Conservation (phyloP, 2,888 invertebrate species). For the Seladonia tumulorum region DNA sequence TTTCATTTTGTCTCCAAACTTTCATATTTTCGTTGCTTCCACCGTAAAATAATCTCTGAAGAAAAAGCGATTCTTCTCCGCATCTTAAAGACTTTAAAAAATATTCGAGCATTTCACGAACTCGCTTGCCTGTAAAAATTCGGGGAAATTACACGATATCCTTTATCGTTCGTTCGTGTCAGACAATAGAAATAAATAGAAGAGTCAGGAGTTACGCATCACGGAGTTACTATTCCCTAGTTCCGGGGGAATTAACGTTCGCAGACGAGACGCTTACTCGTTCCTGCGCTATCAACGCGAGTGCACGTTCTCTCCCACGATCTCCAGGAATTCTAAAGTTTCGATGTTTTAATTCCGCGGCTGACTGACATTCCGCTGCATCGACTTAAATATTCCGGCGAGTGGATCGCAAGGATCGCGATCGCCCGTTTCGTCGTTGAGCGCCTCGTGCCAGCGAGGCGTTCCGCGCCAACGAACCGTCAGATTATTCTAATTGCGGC, state of each 20-base stretch:
- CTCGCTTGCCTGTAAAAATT: no score
- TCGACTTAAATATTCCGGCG: neutral
- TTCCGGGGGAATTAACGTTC: neutral
- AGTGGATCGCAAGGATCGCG: neutral
- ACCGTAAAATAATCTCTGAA: no score
- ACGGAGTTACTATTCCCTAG: neutral
- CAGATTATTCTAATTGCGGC: neutral
- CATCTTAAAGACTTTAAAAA: no score
- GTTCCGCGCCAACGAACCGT: neutral
- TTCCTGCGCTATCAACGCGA: neutral
- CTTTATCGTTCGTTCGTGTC: no score
- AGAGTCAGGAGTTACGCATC: no score
- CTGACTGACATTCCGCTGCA: neutral
- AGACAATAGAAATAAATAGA: no score
- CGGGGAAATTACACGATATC: no score
- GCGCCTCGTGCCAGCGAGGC: neutral
- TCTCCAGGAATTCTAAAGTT: neutral
- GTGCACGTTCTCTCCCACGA: neutral
- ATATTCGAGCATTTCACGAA: no score
- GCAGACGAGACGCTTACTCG: neutral
- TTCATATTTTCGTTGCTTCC: neutral
- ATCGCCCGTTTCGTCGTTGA: neutral
- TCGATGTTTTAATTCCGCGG: slow-evolving; percentile 5
- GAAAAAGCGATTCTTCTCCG: no score
- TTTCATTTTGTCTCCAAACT: neutral